phyloP scores from a whole-genome alignment of 1,140 invertebrate genomes.

The Drosophila serrata region DNA sequence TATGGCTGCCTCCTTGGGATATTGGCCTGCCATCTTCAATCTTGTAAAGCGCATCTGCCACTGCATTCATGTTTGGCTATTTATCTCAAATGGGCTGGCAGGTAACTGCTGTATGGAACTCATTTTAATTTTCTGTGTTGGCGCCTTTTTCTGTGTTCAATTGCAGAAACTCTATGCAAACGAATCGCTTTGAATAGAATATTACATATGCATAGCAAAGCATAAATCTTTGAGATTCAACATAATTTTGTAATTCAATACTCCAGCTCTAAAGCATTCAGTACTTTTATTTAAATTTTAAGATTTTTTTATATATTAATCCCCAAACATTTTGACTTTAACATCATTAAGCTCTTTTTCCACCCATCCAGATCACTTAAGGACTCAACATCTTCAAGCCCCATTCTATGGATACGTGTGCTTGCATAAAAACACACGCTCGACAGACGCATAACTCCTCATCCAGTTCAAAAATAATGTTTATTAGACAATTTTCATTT shows the following conservation, averaged over 20 bases:
- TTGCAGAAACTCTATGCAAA: neutral
- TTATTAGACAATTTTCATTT: constrained; percentile 46
- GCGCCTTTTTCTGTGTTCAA: constrained; percentile 24
- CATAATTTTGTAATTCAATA: neutral
- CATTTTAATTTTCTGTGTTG: constrained; percentile 36
- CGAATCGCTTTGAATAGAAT: neutral
- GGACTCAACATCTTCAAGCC: neutral
- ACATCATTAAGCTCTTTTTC: neutral
- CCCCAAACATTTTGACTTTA: neutral
- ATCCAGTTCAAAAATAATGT: constrained; percentile 25
- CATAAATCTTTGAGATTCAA: neutral
- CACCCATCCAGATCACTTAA: neutral
- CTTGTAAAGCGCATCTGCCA: constrained; percentile 70
- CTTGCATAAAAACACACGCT: constrained; percentile 2
- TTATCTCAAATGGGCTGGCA: constrained; percentile 66
- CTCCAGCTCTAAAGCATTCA: neutral
- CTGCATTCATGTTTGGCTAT: constrained; percentile 69
- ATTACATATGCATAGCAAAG: constrained; percentile 6
- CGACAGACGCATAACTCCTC: constrained; percentile 28
- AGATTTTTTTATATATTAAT: neutral
- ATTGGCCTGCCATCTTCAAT: constrained; percentile 59
- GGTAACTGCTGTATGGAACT: constrained; percentile 59
- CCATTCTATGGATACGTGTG: neutral
- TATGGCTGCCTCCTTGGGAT: neutral
- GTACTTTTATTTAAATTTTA: neutral